Percentiles rank a stretch among this genome's conserved stretches.
Conservation (phyloP, 2,113 vertebrate species). For the Solea solea region DNA sequence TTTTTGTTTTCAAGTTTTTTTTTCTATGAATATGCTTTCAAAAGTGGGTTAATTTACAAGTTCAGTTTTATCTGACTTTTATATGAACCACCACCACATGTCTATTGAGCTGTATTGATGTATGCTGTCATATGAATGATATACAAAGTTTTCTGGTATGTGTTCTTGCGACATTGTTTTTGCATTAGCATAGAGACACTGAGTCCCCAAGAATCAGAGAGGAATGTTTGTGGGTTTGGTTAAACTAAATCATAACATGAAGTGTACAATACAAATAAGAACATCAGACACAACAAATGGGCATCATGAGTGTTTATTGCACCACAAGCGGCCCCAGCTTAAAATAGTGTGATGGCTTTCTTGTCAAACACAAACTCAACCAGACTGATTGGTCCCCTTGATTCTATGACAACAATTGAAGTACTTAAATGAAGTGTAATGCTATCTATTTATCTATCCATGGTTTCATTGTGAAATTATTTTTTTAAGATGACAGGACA, state of each 20-base stretch:
- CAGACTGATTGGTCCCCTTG: conserved; percentile 28
- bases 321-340: conserved; percentile 15
- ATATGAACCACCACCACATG: background rate
- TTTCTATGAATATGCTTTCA: too few relatives aligned
- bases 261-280: conserved; percentile 17
- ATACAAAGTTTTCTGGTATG: background rate
- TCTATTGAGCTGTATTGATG: background rate
- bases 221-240: conserved; percentile 36
- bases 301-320: background rate
- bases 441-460: background rate
- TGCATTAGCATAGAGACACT: background rate
- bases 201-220: conserved; percentile 6
- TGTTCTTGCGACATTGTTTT: conserved; percentile 6
- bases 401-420: background rate
- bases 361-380: conserved; percentile 35
- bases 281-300: conserved; percentile 3
- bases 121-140: background rate
- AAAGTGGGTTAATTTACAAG: too few relatives aligned
- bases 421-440: too few relatives aligned
- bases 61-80: too few relatives aligned
- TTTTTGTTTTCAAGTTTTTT: too few relatives aligned
- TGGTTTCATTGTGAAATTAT: background rate
- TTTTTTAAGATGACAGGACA: conserved; percentile 8
- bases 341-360: conserved; percentile 16
- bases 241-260: conserved; percentile 7